phyloP scores from a whole-genome alignment of 2,113 vertebrate genomes.

The Aphelocoma coerulescens region DNA sequence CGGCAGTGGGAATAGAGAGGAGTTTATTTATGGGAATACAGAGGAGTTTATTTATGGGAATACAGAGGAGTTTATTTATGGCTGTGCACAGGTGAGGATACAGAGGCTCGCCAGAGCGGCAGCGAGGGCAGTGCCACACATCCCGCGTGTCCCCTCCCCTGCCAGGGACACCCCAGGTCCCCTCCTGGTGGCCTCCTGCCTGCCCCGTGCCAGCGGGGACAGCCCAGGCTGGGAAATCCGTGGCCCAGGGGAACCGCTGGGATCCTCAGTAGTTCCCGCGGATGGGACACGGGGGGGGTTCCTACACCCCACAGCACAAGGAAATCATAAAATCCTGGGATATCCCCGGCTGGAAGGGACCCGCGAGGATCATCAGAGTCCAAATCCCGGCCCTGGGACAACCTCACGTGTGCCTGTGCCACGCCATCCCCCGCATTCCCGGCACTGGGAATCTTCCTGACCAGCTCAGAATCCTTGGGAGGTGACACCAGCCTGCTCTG shows the following conservation, averaged over 20 bases:
- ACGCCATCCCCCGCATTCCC: rapidly evolving
- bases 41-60: background rate
- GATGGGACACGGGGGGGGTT: rapidly evolving
- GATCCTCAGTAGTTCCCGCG: rapidly evolving
- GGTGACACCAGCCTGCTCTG: background rate
- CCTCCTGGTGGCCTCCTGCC: background rate
- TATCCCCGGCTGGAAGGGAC: background rate
- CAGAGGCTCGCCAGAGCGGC: background rate
- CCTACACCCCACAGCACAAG: background rate
- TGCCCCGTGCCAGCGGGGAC: background rate
- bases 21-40: background rate
- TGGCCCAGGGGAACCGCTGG: rapidly evolving
- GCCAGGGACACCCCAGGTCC: background rate
- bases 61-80: background rate
- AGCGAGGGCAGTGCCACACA: background rate
- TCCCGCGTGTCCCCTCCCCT: background rate
- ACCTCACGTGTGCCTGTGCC: rapidly evolving
- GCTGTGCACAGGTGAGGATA: background rate
- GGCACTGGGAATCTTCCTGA: rapidly evolving
- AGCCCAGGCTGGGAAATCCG: background rate
- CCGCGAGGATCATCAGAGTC: rapidly evolving
- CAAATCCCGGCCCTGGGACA: background rate
- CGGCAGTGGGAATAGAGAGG: background rate
- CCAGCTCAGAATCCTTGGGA: background rate
- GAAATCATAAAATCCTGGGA: background rate